A percentile compares a stretch with the other conserved stretches of the same genome.
Evolutionary conservation across 2,797 vertebrate species (phyloP).

Genomic region (Helostoma temminkii): DNA sequence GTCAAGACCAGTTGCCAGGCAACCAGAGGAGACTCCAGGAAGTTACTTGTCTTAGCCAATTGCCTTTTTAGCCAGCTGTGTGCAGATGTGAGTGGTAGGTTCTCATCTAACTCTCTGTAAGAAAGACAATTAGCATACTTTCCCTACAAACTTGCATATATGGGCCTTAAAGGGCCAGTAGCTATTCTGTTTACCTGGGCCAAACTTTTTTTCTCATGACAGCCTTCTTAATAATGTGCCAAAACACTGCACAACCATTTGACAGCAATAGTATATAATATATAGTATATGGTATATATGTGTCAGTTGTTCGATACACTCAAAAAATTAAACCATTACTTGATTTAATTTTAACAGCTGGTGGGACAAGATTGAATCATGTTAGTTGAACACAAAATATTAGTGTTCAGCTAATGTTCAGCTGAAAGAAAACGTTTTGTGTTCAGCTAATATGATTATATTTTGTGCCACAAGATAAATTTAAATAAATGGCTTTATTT

Average conservation of each 20-base stretch:
- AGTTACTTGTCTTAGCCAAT: conserved; percentile 3
- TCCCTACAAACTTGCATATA: not conserved
- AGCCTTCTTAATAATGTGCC: not conserved
- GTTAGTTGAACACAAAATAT: too few relatives aligned
- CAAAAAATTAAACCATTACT: too few relatives aligned
- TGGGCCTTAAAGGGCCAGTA: not conserved
- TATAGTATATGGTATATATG: too few relatives aligned
- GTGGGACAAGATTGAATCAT: too few relatives aligned
- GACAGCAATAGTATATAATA: too few relatives aligned
- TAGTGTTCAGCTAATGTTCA: too few relatives aligned
- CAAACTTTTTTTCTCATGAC: conserved; percentile 1
- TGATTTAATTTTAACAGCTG: too few relatives aligned
- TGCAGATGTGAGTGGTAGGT: not conserved
- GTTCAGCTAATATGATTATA: too few relatives aligned
- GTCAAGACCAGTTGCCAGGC: conserved; percentile 19
- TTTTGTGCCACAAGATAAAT: too few relatives aligned
- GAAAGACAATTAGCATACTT: not conserved
- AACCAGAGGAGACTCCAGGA: conserved; percentile 9
- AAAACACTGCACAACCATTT: conserved; percentile 7
- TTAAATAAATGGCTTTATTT: too few relatives aligned
- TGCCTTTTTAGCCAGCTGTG: not conserved
- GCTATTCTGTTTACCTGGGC: conserved; percentile 3
- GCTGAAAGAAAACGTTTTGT: too few relatives aligned
- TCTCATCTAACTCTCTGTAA: not conserved
- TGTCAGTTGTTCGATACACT: too few relatives aligned